These are phyloP conservation scores for Todiramphus chloris DNA, from an alignment of 2,113 vertebrate species.

Conservation along the genomic window DNA sequence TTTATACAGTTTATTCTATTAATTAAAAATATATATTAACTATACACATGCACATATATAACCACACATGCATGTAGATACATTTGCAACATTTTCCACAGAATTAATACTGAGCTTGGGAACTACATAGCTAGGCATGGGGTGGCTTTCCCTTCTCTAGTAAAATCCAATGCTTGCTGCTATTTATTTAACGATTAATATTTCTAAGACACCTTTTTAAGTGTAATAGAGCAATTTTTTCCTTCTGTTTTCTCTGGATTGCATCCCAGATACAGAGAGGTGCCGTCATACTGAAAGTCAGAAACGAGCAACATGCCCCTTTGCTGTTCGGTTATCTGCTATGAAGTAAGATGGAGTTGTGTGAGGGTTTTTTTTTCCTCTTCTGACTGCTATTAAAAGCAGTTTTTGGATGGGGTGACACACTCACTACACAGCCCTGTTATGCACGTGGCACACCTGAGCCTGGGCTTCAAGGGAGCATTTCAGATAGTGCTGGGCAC, in stretches of 20 bases:
- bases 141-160: not conserved
- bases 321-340: conserved; percentile 11
- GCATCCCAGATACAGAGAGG: conserved; percentile 32
- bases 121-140: not conserved
- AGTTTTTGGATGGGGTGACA: fast-evolving
- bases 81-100: conserved; percentile 38
- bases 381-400: not conserved
- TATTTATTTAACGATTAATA: conserved; percentile 70
- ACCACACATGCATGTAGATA: no score
- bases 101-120: conserved; percentile 33
- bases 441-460: not conserved
- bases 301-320: not conserved
- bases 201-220: conserved; percentile 50
- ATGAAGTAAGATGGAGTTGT: not conserved
- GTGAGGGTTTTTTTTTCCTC: not conserved
- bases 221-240: not conserved
- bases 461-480: not conserved
- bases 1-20: not conserved
- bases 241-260: conserved; percentile 45
- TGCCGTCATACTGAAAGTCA: not conserved
- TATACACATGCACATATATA: not conserved
- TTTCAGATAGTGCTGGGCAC: not conserved
- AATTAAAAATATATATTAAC: not conserved
- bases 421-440: fast-evolving
- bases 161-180: conserved; percentile 39